These are phyloP conservation scores for Chunga burmeisteri DNA, from an alignment of 2,113 vertebrate genomes.

Conservation along the genomic window DNA sequence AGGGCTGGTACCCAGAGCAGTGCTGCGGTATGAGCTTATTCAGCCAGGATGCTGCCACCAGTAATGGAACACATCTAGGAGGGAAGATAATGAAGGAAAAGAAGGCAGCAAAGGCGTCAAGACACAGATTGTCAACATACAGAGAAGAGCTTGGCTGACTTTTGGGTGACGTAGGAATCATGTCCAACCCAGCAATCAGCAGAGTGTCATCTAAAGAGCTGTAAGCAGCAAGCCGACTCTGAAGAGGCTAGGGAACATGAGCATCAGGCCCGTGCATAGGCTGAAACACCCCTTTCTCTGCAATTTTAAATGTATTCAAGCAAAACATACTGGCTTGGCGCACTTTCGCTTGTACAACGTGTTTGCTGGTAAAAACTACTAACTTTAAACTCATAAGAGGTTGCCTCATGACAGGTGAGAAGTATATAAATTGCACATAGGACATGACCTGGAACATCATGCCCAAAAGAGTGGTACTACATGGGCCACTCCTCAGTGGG, in stretches of 20 bases:
- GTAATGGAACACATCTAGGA: not conserved
- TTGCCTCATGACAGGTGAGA: not conserved
- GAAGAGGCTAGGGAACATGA: not conserved
- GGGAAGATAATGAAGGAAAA: not conserved
- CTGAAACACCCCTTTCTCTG: not conserved
- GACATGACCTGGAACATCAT: not conserved
- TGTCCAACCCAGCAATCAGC: not conserved
- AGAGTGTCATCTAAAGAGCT: not conserved
- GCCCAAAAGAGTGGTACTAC: not conserved
- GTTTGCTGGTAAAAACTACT: not conserved
- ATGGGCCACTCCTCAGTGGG: accelerated
- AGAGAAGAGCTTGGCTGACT: not conserved
- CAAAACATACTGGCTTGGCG: not conserved
- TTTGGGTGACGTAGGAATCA: not conserved
- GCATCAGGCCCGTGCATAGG: not conserved
- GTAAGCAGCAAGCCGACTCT: not conserved
- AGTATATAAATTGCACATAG: not conserved
- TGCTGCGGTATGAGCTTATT: not conserved
- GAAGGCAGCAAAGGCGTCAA: not conserved
- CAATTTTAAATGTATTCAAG: not conserved
- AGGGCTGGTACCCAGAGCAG: not conserved
- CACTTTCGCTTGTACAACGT: not conserved
- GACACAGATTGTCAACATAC: not conserved
- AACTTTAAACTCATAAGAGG: not conserved
- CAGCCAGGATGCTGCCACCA: not conserved